These are phyloP conservation scores for Illadopsis cleaveri DNA, from an alignment of 2,113 vertebrate genomes.

Conservation along the genomic window DNA sequence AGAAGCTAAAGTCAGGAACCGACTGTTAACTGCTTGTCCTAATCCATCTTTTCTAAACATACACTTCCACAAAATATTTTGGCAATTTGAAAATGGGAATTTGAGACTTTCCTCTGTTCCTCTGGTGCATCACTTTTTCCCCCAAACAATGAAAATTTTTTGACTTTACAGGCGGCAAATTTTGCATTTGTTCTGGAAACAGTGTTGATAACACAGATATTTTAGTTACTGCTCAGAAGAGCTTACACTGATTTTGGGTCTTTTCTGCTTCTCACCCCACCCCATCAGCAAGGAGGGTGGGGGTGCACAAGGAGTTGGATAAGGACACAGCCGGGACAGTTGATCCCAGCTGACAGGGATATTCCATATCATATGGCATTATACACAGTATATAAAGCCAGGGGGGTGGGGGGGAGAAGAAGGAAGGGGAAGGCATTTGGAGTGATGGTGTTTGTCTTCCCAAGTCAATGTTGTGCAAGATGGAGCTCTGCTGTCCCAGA, in stretches of 20 bases:
- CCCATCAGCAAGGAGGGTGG: fast-evolving
- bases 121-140: background rate
- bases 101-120: background rate
- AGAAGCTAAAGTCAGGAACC: background rate
- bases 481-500: background rate
- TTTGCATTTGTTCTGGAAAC: background rate
- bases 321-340: background rate
- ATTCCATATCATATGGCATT: background rate
- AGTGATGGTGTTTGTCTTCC: background rate
- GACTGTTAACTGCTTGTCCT: background rate
- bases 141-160: background rate
- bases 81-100: background rate
- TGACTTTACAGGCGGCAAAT: background rate
- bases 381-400: background rate
- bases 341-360: background rate
- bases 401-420: fast-evolving
- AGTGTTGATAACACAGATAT: background rate
- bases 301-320: background rate
- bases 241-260: background rate
- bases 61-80: background rate
- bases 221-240: background rate
- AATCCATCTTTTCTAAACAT: background rate
- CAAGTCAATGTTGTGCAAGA: fast-evolving
- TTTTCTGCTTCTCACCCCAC: background rate
- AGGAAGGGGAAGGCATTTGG: background rate